A percentile compares a stretch with the other conserved stretches of the same genome.
phyloP scores from a whole-genome alignment of 2,113 vertebrate species.

The Chaetorhynchus papuensis region DNA sequence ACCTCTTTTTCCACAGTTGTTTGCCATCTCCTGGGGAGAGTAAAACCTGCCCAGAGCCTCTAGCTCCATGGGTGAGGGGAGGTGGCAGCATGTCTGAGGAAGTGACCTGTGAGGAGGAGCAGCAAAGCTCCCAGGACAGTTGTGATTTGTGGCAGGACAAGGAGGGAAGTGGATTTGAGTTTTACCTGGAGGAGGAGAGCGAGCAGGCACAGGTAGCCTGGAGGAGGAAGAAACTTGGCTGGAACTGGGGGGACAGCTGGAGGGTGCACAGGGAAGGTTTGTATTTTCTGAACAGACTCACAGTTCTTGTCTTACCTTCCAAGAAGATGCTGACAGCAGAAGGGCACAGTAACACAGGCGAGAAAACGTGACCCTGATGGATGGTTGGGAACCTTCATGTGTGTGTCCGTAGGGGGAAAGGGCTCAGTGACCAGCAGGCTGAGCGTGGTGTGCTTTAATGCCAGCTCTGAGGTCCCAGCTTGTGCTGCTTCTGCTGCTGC shows the following conservation, averaged over 20 bases:
- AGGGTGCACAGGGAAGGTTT: background rate
- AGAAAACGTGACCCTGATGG: background rate
- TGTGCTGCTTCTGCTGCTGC: background rate
- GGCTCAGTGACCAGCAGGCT: background rate
- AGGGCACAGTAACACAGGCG: background rate
- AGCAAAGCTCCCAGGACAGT: background rate
- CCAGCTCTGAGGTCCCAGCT: background rate
- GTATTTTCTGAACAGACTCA: background rate
- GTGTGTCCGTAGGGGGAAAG: background rate
- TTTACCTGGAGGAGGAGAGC: background rate
- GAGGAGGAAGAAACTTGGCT: background rate
- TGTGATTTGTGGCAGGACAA: accelerated
- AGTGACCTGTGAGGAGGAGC: background rate
- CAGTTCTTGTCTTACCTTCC: background rate
- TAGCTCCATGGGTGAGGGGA: background rate
- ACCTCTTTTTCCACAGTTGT: background rate
- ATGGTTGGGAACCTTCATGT: background rate
- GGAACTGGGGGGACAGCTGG: background rate
- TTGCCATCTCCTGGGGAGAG: background rate
- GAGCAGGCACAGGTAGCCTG: background rate
- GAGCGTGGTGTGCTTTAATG: background rate
- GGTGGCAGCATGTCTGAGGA: background rate
- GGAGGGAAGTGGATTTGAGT: background rate
- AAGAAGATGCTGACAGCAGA: background rate
- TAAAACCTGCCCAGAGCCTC: background rate